Base-by-base conservation (phyloP, 2,113 vertebrate genomes). In the Semicossyphus pulcher region DNA sequence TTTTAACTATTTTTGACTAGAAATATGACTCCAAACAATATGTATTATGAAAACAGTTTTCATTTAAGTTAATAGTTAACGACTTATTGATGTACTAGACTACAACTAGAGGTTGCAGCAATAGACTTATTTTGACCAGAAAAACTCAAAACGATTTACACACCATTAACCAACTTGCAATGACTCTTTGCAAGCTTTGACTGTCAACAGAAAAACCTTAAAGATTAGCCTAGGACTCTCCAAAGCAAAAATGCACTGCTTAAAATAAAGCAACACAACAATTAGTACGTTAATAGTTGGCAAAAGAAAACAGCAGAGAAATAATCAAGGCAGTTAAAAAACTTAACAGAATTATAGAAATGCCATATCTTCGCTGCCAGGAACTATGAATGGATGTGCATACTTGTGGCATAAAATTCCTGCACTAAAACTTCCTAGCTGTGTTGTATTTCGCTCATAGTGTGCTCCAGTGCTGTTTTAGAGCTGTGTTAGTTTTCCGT, bases 311-410 rank as follows among this genome's bases (percentile, higher is more conserved):
- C 18, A 1, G 21, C 34, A 51, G 66, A 47, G 64, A n/a, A 56
- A 18, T 57, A 80, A 72, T 77, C 44, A 62, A 79, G 76, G 58
- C 72, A 64, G 57, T 59, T 32, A 45, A 79, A 74, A 3, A n/a
- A 26, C 4, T 21, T 52, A 1, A 61, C 4, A 51, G 29, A 26
- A 12, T 12, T 4, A 4, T 10, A 9, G 23, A 66, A 56, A 29
- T 49, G 4, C 18, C 29, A 3, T 23, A 16, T 3, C 3, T 34
- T 67, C 42, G 23, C 23, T 57, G 47, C 8, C 2, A 10, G 18
- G 31, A 28, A n/a, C 7, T 11, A 4, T 52, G 10, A 48, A 14
- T 39, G 39, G 32, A 11, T 59, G 32, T 11, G 56, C 26, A 34
- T 18, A 60, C 53, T 66, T 44, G 16, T 73, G n/a, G 26, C 53